Evolutionary conservation across 2,888 invertebrate species (phyloP).

Genomic region (Chloroclystis v-ata): DNA sequence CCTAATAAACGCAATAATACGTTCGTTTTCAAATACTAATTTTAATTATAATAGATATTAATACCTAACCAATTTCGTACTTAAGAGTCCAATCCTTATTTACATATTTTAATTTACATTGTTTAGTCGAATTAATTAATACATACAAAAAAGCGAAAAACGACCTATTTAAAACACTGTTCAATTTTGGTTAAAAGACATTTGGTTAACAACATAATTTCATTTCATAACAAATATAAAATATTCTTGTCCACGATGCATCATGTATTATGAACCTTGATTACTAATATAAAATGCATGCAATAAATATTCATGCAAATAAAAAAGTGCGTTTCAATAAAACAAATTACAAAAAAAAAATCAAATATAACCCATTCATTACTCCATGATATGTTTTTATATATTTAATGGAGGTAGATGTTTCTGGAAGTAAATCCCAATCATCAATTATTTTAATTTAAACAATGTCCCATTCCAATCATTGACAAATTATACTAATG

Average conservation of each 20-base stretch:
- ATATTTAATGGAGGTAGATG: slow-evolving; percentile 16
- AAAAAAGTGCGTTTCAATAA: slow-evolving; percentile 1
- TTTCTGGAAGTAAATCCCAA: slow-evolving; percentile 10
- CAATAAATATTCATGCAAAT: slow-evolving; percentile 8
- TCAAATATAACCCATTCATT: slow-evolving; percentile 2
- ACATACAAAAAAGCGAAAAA: background rate
- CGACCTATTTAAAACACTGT: background rate
- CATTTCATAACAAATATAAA: slow-evolving; percentile 8
- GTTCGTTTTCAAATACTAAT: slow-evolving; percentile 48
- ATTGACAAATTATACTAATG: slow-evolving; percentile 8
- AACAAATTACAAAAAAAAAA: background rate
- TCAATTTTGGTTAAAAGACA: slow-evolving; percentile 6
- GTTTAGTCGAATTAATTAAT: slow-evolving; percentile 5
- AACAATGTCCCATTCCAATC: slow-evolving; percentile 5
- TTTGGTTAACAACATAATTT: slow-evolving; percentile 13
- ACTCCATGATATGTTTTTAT: slow-evolving; percentile 17
- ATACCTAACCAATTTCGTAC: slow-evolving; percentile 34
- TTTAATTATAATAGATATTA: slow-evolving; percentile 38
- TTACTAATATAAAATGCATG: slow-evolving; percentile 1
- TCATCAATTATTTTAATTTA: slow-evolving; percentile 3
- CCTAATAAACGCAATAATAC: slow-evolving; percentile 49
- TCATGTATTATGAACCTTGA: background rate
- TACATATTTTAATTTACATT: slow-evolving; percentile 16
- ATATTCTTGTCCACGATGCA: slow-evolving; percentile 9
- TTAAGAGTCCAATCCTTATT: slow-evolving; percentile 29